Evolutionary conservation across 64 coral and sea anemone genomes (phyloP), one percentile per base, ranked within the genome.

Genomic region (Montipora foliosa): DNA sequence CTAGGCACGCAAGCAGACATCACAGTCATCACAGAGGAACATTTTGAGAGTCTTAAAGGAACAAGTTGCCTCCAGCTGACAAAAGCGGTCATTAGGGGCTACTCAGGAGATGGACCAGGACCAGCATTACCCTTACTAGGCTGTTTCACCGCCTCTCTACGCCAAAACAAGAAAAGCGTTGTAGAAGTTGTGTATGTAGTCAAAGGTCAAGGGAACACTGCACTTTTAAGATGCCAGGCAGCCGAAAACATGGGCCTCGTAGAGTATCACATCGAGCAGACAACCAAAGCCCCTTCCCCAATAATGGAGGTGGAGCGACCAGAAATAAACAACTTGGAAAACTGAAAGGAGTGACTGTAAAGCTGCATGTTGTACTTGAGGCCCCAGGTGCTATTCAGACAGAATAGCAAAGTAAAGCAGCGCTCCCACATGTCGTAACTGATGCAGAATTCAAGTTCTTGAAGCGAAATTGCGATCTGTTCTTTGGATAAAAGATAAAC

Each of bases 1-100:
- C n/a, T 95, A 59, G 74, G 86, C 79, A 95, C 88, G 57, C 93
- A 95, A 57, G 92, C 92, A 49, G 88, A 95, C 82, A 81, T 95
- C 3, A 85, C 55, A 57, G 53, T 90, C 8, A 70, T 88, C 60
- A 88, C 75, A 47, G 92, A 93, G 50, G 88, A 88, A 29, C 92
- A 80, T 22, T 90, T 44, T 73, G 14, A 24, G n/a, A 53, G 59
- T 67, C 17, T 90, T 4, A 29, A 24, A 60, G 50, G 37, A 44
- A 80, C 4, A 6, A 67, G 90, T 49, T 24, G 8, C 3, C 47
- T 83, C 0, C n/a, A 58, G 69, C 21, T 4, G 37, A 89, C 78
- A 5, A 81, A 25, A 8, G 74, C 72, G 3, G 79, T n/a, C 8
- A 17, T 88, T 5, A 67, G 91, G 20, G n/a, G 74, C 19, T 93